Conservation (phyloP, 1,140 invertebrate genomes). For the Meteorus sp. region DNA sequence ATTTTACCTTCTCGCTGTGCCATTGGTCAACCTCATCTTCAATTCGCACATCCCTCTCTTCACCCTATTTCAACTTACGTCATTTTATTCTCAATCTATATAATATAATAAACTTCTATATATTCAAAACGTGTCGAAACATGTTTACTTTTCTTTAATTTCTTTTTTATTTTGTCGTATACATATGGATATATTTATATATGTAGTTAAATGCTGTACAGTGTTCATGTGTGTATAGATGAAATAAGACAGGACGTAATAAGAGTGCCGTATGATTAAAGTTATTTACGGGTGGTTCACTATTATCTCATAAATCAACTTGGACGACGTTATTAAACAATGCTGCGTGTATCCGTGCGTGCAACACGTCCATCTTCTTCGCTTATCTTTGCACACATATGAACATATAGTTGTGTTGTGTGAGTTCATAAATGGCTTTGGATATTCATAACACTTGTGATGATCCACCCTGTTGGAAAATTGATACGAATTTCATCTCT, state of each 20-base stretch:
- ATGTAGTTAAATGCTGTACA: not conserved
- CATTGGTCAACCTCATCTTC: constrained; percentile 39
- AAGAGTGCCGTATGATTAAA: constrained; percentile 58
- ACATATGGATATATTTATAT: not conserved
- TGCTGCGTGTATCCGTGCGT: constrained; percentile 6
- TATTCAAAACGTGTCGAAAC: not conserved
- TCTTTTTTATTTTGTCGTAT: no score
- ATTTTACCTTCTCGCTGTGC: constrained; percentile 41
- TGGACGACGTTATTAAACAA: not conserved
- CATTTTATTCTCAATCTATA: constrained; percentile 14
- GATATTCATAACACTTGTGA: no score
- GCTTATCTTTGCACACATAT: not conserved
- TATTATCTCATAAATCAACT: constrained; percentile 58
- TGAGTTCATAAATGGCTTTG: no score
- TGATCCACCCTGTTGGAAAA: no score
- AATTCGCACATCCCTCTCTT: constrained; percentile 15
- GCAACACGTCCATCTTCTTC: constrained; percentile 33
- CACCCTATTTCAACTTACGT: constrained; percentile 12
- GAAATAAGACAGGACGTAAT: constrained; percentile 49
- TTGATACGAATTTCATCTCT: no score
- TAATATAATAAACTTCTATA: not conserved
- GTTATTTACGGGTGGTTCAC: constrained; percentile 60
- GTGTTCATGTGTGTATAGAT: not conserved
- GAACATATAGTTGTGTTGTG: no score
- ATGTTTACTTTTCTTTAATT: not conserved